Conservation (phyloP, 2,113 vertebrate species). For the Orycteropus afer region DNA sequence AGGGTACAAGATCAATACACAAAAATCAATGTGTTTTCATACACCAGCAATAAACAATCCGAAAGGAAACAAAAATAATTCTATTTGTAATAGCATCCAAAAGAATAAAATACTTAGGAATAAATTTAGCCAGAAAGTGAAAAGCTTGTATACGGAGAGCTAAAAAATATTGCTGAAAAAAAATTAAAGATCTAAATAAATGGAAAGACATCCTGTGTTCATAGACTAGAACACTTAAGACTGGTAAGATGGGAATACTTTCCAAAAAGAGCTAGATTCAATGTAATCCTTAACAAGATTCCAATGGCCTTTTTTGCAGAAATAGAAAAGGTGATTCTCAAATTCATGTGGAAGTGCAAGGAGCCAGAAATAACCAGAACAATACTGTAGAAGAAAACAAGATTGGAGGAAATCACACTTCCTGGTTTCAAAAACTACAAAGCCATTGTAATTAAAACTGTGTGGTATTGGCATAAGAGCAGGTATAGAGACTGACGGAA, state of each 20-base stretch:
- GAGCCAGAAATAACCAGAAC: background rate
- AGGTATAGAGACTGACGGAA: background rate
- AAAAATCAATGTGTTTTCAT: background rate
- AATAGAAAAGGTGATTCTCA: background rate
- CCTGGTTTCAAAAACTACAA: background rate
- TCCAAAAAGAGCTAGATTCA: background rate
- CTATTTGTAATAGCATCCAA: background rate
- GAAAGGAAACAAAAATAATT: background rate
- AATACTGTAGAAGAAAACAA: background rate
- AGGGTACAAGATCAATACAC: too few species aligned
- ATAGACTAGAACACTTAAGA: background rate
- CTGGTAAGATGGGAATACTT: background rate
- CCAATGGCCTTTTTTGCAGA: background rate
- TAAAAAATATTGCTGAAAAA: background rate
- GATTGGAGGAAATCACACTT: background rate
- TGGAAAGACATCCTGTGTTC: background rate
- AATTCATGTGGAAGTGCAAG: background rate
- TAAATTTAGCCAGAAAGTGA: background rate
- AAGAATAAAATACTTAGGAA: too few species aligned
- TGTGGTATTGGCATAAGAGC: background rate
- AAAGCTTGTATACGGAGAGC: background rate
- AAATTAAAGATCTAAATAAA: background rate
- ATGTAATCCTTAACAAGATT: background rate
- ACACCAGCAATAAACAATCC: background rate
- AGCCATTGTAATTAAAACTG: background rate